These are phyloP conservation scores for Adoxophyes honmai DNA, from an alignment of 1,140 invertebrate genomes.

Conservation along the genomic window DNA sequence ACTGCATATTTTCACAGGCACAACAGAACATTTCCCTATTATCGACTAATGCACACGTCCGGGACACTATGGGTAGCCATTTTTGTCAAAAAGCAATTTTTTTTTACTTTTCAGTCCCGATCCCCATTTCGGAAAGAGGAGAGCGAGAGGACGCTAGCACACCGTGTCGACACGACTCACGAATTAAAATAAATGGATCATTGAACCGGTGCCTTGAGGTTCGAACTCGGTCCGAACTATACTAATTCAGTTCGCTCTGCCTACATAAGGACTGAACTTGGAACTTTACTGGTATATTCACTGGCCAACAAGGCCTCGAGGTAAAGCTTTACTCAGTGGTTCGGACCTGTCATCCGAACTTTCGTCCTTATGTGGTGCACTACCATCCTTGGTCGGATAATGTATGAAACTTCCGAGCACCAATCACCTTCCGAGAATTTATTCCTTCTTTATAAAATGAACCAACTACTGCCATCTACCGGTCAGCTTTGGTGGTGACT, in stretches of 20 bases:
- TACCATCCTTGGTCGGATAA: slow-evolving; percentile 50
- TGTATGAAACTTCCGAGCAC: slow-evolving; percentile 36
- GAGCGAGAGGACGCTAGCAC: slow-evolving; percentile 64
- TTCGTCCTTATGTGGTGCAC: slow-evolving; percentile 51
- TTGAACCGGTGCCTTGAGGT: slow-evolving; percentile 35
- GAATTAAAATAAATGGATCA: slow-evolving; percentile 62
- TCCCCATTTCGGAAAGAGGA: slow-evolving; percentile 53
- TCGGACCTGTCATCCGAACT: slow-evolving; percentile 35
- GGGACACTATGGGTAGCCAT: slow-evolving; percentile 60
- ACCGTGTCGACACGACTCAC: slow-evolving; percentile 43
- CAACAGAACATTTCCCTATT: slow-evolving; percentile 57
- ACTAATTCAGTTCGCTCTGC: slow-evolving; percentile 3
- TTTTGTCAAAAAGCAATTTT: slow-evolving; percentile 65
- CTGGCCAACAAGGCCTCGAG: background rate
- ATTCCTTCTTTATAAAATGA: slow-evolving; percentile 25
- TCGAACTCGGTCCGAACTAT: slow-evolving; percentile 25
- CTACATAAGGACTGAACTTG: slow-evolving; percentile 10
- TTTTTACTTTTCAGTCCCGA: slow-evolving; percentile 49
- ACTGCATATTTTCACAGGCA: slow-evolving; percentile 71
- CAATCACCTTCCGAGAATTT: slow-evolving; percentile 41
- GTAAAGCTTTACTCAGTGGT: background rate
- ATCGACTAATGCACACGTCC: slow-evolving; percentile 52
- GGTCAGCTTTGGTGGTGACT: background rate
- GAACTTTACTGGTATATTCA: slow-evolving; percentile 7
- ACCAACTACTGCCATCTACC: slow-evolving; percentile 38